Conservation (phyloP, 2,113 vertebrate species). For the Casuarius casuarius region DNA sequence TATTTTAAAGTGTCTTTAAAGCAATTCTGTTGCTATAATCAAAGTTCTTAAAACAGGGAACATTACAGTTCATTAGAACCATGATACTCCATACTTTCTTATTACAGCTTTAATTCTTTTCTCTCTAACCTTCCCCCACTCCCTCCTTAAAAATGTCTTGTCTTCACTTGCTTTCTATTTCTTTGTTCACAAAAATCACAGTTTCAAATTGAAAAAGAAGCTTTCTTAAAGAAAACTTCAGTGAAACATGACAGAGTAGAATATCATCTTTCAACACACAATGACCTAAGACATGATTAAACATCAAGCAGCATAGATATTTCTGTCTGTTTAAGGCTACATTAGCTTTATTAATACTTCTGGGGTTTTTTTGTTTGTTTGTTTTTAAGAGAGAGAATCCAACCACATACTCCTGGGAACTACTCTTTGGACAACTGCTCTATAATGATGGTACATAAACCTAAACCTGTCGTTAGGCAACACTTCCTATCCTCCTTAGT, state of each 20-base stretch:
- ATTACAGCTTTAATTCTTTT: background rate
- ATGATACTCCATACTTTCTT: background rate
- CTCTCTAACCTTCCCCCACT: background rate
- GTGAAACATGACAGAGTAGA: background rate
- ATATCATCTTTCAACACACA: background rate
- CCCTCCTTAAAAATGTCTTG: background rate
- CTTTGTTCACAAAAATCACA: background rate
- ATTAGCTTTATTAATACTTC: background rate
- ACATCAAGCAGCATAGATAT: background rate
- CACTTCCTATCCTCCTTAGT: background rate
- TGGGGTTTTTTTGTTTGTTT: background rate
- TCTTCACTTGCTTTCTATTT: conserved; percentile 8
- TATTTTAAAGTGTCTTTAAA: conserved; percentile 26
- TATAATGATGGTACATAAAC: background rate
- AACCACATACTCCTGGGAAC: background rate
- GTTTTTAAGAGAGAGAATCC: background rate
- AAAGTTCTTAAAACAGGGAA: conserved; percentile 17
- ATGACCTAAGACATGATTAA: background rate
- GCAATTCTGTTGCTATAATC: conserved; percentile 62
- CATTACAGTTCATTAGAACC: background rate
- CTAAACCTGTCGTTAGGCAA: background rate
- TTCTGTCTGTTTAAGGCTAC: background rate
- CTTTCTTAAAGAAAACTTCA: background rate
- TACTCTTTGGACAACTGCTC: background rate
- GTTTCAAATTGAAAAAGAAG: background rate